Percentiles rank a stretch among this genome's conserved stretches.
Evolutionary conservation across 2,113 vertebrate species (phyloP).

Genomic region (Felis chaus): DNA sequence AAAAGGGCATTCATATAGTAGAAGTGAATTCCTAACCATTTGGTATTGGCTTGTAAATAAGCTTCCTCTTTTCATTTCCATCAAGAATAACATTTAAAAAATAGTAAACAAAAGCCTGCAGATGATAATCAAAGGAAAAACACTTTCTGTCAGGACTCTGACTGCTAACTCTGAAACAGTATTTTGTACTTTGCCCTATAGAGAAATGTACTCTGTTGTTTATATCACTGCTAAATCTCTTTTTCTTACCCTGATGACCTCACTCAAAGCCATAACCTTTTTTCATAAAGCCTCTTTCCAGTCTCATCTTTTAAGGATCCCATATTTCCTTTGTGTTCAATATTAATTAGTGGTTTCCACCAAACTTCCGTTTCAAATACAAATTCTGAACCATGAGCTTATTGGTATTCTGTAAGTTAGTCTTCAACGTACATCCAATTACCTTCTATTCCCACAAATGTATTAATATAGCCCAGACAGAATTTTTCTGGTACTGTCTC

Average conservation of each 20-base stretch:
- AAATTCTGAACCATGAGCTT: conserved; percentile 25
- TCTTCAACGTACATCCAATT: neutral
- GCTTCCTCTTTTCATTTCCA: neutral
- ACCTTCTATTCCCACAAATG: neutral
- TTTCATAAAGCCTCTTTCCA: neutral
- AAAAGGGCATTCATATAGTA: neutral
- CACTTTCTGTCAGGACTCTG: conserved; percentile 24
- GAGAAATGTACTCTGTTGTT: neutral
- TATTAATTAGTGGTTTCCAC: neutral
- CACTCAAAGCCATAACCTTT: neutral
- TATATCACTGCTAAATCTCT: neutral
- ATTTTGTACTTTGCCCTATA: neutral
- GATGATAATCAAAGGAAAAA: conserved; percentile 7
- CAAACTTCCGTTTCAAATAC: neutral
- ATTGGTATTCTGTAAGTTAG: neutral
- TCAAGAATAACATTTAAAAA: conserved; percentile 7
- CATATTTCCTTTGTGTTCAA: neutral
- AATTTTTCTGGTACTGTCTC: neutral
- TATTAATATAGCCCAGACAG: neutral
- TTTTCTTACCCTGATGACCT: neutral
- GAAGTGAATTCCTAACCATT: conserved; percentile 31
- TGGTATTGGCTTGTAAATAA: neutral
- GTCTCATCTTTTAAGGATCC: neutral
- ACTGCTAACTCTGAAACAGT: neutral
- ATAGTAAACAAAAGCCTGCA: conserved; percentile 14